phyloP scores from a whole-genome alignment of 2,888 invertebrate species.

The Schizaphis graminum region DNA sequence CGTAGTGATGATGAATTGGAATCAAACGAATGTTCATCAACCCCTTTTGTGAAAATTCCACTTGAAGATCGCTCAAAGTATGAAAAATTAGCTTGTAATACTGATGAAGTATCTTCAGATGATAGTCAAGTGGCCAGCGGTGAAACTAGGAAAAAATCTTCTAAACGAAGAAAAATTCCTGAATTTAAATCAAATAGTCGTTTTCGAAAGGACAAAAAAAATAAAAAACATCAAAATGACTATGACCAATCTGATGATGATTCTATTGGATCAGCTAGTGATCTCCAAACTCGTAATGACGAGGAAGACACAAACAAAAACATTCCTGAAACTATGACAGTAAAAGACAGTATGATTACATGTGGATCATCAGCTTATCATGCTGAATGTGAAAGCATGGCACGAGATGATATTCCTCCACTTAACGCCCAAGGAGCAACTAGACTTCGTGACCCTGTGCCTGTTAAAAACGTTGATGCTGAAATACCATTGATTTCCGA shows the following conservation, averaged over 20 bases:
- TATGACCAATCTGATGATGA: slow-evolving; percentile 73
- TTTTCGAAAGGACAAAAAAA: slow-evolving; percentile 60
- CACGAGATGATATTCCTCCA: slow-evolving; percentile 68
- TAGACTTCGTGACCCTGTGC: slow-evolving; percentile 48
- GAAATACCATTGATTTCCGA: slow-evolving; percentile 82
- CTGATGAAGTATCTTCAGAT: slow-evolving; percentile 75
- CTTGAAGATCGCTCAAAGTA: slow-evolving; percentile 83
- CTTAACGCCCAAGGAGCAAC: slow-evolving; percentile 55
- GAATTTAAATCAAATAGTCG: slow-evolving; percentile 63
- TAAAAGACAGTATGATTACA: slow-evolving; percentile 77
- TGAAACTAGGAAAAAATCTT: slow-evolving; percentile 60
- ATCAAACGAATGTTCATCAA: slow-evolving; percentile 69
- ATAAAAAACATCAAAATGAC: slow-evolving; percentile 62
- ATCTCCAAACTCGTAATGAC: slow-evolving; percentile 75
- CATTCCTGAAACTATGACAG: slow-evolving; percentile 74
- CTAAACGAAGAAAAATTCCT: slow-evolving; percentile 60
- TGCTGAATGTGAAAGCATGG: slow-evolving; percentile 80
- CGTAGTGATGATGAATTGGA: slow-evolving; percentile 63
- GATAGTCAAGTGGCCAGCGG: slow-evolving; percentile 72
- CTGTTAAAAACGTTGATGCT: slow-evolving; percentile 72
- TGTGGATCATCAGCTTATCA: slow-evolving; percentile 81
- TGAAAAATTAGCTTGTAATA: slow-evolving; percentile 79
- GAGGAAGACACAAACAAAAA: slow-evolving; percentile 72
- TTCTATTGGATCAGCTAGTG: slow-evolving; percentile 82
- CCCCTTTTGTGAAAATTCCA: slow-evolving; percentile 76